Percentiles rank a stretch among this genome's conserved stretches.
phyloP scores from a whole-genome alignment of 2,113 vertebrate species.

The Ptychochromis oligacanthus region DNA sequence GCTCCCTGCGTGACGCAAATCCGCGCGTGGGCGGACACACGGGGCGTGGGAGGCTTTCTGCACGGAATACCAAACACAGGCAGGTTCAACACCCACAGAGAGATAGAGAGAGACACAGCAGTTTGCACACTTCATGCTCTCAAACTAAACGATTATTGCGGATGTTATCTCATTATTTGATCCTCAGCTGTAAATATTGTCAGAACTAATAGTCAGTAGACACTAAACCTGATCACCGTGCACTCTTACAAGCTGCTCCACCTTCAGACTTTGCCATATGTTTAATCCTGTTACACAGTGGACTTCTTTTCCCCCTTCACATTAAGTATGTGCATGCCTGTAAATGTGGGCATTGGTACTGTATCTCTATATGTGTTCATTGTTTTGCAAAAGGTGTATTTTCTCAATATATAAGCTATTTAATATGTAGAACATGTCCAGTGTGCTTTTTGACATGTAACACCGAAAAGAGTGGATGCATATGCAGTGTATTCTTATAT shows the following conservation, averaged over 20 bases:
- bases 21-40: constrained; percentile 85
- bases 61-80: constrained; percentile 82
- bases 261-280: background rate
- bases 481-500: background rate
- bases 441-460: too few species aligned
- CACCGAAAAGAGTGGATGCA: too few species aligned
- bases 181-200: constrained; percentile 30
- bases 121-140: constrained; percentile 57
- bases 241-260: background rate
- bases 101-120: constrained; percentile 54
- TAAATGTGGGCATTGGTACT: background rate
- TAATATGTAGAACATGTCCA: background rate
- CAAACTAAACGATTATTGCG: constrained; percentile 15
- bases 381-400: background rate
- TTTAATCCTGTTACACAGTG: background rate
- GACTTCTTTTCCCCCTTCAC: background rate
- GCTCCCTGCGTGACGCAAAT: constrained; percentile 87
- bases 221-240: background rate
- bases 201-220: background rate
- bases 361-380: background rate
- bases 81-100: constrained; percentile 73
- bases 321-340: background rate
- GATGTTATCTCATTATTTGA: constrained; percentile 2
- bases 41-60: constrained; percentile 84
- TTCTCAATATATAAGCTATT: background rate